Evolutionary conservation across 2,797 vertebrate species (phyloP).

Genomic region (Synaphobranchus kaupii): DNA sequence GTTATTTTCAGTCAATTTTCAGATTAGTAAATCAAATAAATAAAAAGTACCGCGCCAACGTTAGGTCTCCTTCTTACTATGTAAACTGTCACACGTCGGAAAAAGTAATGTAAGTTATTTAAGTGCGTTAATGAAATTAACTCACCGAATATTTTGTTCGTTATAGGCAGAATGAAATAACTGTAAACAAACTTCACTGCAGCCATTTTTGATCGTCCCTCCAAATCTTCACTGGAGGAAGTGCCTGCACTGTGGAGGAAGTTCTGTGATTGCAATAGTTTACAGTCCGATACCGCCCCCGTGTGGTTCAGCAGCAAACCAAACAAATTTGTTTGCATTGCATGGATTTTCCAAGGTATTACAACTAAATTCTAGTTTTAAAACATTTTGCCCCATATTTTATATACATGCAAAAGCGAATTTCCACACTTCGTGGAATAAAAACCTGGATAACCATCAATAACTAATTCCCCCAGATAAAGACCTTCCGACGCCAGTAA

Average conservation of each 20-base stretch:
- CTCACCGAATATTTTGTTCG: background rate
- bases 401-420: background rate
- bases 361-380: background rate
- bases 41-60: background rate
- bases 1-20: background rate
- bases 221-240: constrained; percentile 30
- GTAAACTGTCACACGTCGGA: background rate
- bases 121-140: background rate
- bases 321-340: too few relatives aligned
- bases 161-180: background rate
- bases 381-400: background rate
- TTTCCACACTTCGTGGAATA: background rate
- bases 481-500: background rate
- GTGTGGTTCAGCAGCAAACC: background rate
- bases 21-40: background rate
- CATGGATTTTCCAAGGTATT: background rate
- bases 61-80: background rate
- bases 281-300: constrained; percentile 22
- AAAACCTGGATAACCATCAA: background rate
- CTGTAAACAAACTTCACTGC: background rate
- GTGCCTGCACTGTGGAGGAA: constrained; percentile 24
- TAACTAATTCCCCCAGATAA: background rate
- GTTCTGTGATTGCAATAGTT: background rate
- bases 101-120: background rate
- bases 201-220: constrained; percentile 36